Conservation (phyloP, 2,797 vertebrate species). For the Dallia pectoralis region DNA sequence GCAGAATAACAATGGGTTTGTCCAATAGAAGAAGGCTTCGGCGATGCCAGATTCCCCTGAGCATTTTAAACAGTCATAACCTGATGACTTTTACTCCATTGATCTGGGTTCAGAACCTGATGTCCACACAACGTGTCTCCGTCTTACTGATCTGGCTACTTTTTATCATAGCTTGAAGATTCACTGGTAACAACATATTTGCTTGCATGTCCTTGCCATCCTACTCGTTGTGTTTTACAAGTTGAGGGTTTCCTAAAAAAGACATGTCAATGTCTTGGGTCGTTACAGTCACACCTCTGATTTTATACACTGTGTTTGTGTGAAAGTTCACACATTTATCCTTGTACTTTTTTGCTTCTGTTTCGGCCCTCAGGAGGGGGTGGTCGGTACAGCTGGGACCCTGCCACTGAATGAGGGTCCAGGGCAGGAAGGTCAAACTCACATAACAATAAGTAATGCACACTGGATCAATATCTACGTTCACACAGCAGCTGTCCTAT, state of each 20-base stretch:
- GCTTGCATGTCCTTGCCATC: not conserved
- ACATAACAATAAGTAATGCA: conserved; percentile 60
- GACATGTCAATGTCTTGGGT: not conserved
- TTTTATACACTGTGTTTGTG: not conserved
- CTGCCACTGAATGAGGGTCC: conserved; percentile 54
- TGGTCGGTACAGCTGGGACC: conserved; percentile 60
- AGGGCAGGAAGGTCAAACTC: conserved; percentile 45
- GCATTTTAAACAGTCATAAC: conserved; percentile 60
- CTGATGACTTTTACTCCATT: conserved; percentile 70
- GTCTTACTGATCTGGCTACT: too few species aligned
- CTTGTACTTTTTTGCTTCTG: not conserved
- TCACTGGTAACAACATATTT: too few species aligned
- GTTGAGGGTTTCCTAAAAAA: not conserved
- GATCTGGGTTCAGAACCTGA: conserved; percentile 61
- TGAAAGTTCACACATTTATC: not conserved
- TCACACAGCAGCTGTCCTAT: conserved; percentile 73
- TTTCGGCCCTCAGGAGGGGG: conserved; percentile 9
- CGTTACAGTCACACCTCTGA: not conserved
- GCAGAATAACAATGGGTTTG: conserved; percentile 39
- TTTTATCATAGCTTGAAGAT: too few species aligned
- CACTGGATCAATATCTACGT: conserved; percentile 73
- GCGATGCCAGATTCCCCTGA: conserved; percentile 47
- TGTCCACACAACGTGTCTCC: conserved; percentile 31
- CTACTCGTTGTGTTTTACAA: not conserved
- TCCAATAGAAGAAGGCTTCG: conserved; percentile 48